phyloP scores from a whole-genome alignment of 2,888 invertebrate species.

The Dicyrtoma fusca region DNA sequence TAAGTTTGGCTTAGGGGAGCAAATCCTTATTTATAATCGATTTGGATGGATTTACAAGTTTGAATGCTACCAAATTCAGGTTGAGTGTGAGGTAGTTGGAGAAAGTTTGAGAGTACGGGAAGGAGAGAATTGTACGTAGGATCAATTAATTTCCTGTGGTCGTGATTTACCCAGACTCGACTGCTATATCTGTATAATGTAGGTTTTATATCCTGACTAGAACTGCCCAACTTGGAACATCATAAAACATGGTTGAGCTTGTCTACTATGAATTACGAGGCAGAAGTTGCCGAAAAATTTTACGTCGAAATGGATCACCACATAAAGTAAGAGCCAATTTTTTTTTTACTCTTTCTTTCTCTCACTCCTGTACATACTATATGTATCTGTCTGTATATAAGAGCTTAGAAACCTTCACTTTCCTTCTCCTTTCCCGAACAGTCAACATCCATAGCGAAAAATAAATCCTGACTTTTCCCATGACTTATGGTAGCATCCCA shows the following conservation, averaged over 20 bases:
- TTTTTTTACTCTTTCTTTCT: constrained; percentile 9
- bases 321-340: constrained; percentile 69
- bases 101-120: no score
- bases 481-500: not conserved
- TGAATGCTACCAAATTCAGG: no score
- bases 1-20: no score
- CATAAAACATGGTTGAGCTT: constrained; percentile 66
- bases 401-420: not conserved
- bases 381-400: no score
- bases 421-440: not conserved
- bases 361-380: constrained; percentile 1
- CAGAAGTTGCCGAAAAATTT: constrained; percentile 78
- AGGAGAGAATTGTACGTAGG: not conserved
- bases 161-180: not conserved
- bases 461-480: not conserved
- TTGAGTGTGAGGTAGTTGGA: not conserved
- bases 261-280: constrained; percentile 78
- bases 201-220: no score
- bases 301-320: constrained; percentile 78
- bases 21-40: no score
- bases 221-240: no score
- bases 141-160: not conserved
- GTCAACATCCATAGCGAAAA: not conserved
- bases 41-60: no score
- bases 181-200: not conserved